Evolutionary conservation across 2,797 vertebrate genomes (phyloP), one percentile per base, ranked within the genome.

Genomic region (Hemibagrus guttatus): DNA sequence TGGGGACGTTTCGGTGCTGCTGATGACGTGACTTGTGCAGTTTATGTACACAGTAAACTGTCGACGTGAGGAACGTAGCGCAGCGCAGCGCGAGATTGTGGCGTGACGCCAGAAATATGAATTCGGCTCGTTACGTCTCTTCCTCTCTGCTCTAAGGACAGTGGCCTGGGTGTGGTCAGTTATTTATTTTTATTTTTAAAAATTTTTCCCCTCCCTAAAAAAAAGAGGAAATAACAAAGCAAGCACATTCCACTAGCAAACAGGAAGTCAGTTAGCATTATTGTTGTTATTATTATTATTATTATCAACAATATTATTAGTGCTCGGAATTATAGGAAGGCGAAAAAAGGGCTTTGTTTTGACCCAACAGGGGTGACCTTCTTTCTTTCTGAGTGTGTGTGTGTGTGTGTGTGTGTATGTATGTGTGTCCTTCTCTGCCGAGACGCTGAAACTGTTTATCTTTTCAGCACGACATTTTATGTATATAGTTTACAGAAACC

Each of bases 121-220:
- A 84, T 84, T 81, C 56, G 88, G 90, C 88, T 87, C 90, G 69
- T 83, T 90, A 85, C 85, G 88, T 88, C 89, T 91, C 88, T 93
- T 93, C 91, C 92, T 95, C 95, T 96, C 94, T 95, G 79, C 93
- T 95, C 94, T 95, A 93, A 94, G 81, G 93, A 95, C 91, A 81
- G 95, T 95, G 94, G 92, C 89, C 76, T 82, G 85, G 89, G 89
- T 52, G 11, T 87, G 89, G 49, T 76, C 61, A 58, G 63, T 75
- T n/a, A 12, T 16, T 49, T 74, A 14, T 17, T 46, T 28, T 17
- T 52, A 2, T 11, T 52, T 54, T 2, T 26, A 26, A 23, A 2
- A 23, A 2, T n/a, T 14, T 61, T 39, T 87, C 28, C 35, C 58
- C 83, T 17, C 3, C 66, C n/a, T 42, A 26, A 6, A 4, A 31